Conservation (phyloP, 2,113 vertebrate species). For the Datnioides undecimradiatus region DNA sequence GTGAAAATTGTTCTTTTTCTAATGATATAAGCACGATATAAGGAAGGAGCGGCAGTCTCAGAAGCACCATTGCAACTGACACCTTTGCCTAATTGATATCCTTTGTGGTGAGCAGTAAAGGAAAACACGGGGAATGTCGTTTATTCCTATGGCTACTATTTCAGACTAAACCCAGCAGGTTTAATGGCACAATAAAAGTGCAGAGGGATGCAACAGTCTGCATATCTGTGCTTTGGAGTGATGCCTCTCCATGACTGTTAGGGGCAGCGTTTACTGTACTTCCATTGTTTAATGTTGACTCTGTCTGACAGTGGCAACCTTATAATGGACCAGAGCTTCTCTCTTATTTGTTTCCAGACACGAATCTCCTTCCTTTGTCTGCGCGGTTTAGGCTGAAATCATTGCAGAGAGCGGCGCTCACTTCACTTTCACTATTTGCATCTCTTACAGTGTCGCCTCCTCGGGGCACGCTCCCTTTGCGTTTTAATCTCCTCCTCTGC, state of each 20-base stretch:
- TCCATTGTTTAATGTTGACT: conserved; percentile 36
- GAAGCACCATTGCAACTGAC: conserved; percentile 69
- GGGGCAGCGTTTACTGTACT: conserved; percentile 18
- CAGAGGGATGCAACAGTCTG: conserved; percentile 18
- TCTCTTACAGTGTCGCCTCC: conserved; percentile 75
- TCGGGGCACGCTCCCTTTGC: conserved; percentile 78
- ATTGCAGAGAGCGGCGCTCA: conserved; percentile 53
- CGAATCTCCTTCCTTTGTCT: conserved; percentile 59
- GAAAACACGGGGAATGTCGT: conserved; percentile 18
- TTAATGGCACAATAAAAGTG: conserved; percentile 20
- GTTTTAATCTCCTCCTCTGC: conserved; percentile 83
- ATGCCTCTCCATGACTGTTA: not conserved
- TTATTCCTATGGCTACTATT: conserved; percentile 5
- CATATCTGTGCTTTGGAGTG: conserved; percentile 4
- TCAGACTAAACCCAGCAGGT: not conserved
- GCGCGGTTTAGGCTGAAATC: conserved; percentile 49
- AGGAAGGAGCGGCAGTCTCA: conserved; percentile 49
- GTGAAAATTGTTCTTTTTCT: conserved; percentile 75
- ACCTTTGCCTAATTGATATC: conserved; percentile 64
- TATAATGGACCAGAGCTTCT: conserved; percentile 36
- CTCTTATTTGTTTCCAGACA: conserved; percentile 37
- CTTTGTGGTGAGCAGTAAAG: conserved; percentile 48
- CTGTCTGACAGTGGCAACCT: conserved; percentile 4
- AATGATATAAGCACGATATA: conserved; percentile 76
- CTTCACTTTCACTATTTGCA: conserved; percentile 77